phyloP scores from a whole-genome alignment of 2,797 vertebrate species.

The Sebastes iracundus region DNA sequence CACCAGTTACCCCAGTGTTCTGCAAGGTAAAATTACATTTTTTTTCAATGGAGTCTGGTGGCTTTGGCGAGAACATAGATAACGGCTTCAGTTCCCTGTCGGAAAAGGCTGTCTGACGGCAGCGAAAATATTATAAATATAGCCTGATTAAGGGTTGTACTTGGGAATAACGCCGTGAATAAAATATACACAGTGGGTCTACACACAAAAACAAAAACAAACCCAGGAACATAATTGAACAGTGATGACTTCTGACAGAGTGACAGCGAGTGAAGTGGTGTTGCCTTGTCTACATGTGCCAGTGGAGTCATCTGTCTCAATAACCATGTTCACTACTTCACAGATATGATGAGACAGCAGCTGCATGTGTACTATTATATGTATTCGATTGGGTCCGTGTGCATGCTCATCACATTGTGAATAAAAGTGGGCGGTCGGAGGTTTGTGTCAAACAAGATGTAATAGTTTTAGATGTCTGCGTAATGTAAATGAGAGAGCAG shows the following conservation, averaged over 20 bases:
- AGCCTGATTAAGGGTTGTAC: not conserved
- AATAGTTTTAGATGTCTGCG: conserved; percentile 33
- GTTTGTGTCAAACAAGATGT: conserved; percentile 35
- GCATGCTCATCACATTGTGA: conserved; percentile 1
- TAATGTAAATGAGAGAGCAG: conserved; percentile 49
- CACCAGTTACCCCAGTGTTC: too few species aligned
- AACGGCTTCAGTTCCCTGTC: too few species aligned
- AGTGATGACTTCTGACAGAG: not conserved
- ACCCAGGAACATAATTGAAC: not conserved
- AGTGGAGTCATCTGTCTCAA: conserved; percentile 14
- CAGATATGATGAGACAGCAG: conserved; percentile 2
- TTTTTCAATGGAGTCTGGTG: too few species aligned
- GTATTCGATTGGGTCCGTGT: conserved; percentile 1
- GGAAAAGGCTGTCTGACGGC: too few species aligned
- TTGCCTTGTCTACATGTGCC: not conserved
- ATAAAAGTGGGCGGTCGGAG: conserved; percentile 12
- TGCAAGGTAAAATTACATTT: too few species aligned
- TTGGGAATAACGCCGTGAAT: not conserved
- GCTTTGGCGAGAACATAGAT: too few species aligned
- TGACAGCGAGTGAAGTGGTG: not conserved
- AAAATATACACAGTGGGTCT: not conserved
- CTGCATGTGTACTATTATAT: not conserved
- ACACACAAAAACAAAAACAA: not conserved
- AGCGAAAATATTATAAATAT: too few species aligned
- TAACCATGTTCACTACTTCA: not conserved